These are phyloP conservation scores for Paracanthobrama guichenoti DNA, from an alignment of 2,113 vertebrate species.

Conservation along the genomic window DNA sequence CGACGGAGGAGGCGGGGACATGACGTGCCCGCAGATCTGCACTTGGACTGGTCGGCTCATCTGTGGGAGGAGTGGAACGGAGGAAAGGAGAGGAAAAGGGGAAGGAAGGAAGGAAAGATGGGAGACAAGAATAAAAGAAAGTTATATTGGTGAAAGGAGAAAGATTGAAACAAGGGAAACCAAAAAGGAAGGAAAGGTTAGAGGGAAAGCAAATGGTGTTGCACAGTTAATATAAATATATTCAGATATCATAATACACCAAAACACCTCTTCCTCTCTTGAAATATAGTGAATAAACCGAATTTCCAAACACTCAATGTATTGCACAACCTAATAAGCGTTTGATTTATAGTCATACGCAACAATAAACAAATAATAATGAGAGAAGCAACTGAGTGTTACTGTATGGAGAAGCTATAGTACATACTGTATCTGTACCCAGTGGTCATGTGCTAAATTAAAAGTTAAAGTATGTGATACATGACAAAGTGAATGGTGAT, in stretches of 20 bases:
- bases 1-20: constrained; percentile 93
- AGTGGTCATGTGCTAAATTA: neutral
- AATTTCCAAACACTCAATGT: neutral
- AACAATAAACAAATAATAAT: too few relatives aligned
- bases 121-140: neutral
- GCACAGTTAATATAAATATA: constrained; percentile 22
- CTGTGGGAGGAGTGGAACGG: constrained; percentile 69
- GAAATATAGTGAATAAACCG: neutral
- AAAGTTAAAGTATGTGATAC: neutral
- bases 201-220: constrained; percentile 27
- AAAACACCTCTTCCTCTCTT: constrained; percentile 15
- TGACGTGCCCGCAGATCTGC: constrained; percentile 95
- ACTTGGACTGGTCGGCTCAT: constrained; percentile 94
- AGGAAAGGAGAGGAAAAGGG: constrained; percentile 21
- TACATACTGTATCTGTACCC: neutral
- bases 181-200: constrained; percentile 25
- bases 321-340: neutral
- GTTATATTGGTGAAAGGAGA: constrained; percentile 13
- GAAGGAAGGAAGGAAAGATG: constrained; percentile 37
- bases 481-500: neutral
- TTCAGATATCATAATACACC: constrained; percentile 6
- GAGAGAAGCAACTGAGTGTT: neutral
- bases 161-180: constrained; percentile 13
- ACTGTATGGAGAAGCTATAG: neutral
- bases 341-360: neutral